Conservation (phyloP, 35 echinoderm and acorn worm species). For the Heliocidaris erythrogramma region DNA sequence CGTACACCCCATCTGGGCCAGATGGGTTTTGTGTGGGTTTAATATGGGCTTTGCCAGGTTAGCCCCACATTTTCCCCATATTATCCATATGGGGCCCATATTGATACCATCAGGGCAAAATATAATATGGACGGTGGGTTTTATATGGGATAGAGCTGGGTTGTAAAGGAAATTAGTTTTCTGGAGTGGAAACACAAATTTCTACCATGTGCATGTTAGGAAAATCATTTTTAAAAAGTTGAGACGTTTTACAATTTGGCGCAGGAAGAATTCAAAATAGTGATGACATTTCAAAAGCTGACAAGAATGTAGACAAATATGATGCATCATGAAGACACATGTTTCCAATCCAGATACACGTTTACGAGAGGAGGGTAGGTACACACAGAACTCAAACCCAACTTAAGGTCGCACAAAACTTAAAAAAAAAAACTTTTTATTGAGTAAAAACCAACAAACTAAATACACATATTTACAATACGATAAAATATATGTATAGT, state of each 20-base stretch:
- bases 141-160: slow-evolving; percentile 1
- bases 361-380: not conserved
- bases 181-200: slow-evolving; percentile 37
- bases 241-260: too few species aligned
- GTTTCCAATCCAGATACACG: too few species aligned
- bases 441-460: not conserved
- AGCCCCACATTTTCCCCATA: slow-evolving; percentile 31
- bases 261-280: too few species aligned
- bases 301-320: too few species aligned
- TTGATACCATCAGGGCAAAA: slow-evolving; percentile 36
- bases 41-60: slow-evolving; percentile 19
- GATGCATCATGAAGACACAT: too few species aligned
- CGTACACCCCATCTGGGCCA: too few species aligned
- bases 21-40: too few species aligned
- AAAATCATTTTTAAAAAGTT: too few species aligned
- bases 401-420: too few species aligned
- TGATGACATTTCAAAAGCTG: too few species aligned
- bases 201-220: too few species aligned
- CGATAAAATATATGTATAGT: too few species aligned
- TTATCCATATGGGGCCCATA: slow-evolving; percentile 32
- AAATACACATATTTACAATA: not conserved
- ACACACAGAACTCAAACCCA: not conserved
- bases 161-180: slow-evolving; percentile 3
- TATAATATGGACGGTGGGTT: slow-evolving; percentile 14
- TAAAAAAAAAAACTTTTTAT: not conserved